Evolutionary conservation across 2,797 vertebrate genomes (phyloP).

Genomic region (Pseudopleuronectes americanus): DNA sequence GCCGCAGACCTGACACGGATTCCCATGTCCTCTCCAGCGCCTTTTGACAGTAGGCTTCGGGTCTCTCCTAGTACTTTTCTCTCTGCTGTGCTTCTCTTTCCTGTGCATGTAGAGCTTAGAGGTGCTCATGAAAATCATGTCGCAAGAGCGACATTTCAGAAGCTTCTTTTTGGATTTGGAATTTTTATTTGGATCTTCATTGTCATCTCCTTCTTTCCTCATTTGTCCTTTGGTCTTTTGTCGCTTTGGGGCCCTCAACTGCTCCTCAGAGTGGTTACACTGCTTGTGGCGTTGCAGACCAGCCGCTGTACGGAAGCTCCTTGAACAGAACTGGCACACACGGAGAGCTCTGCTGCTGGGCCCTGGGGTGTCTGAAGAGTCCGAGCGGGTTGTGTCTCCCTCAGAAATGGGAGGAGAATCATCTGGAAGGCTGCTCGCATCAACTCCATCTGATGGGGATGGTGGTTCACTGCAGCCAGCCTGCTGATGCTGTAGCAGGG

Average conservation of each 20-base stretch:
- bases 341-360: conserved; percentile 27
- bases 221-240: conserved; percentile 27
- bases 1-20: conserved; percentile 76
- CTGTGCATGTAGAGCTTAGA: conserved; percentile 77
- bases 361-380: conserved; percentile 53
- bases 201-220: neutral
- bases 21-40: conserved; percentile 40
- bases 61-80: conserved; percentile 47
- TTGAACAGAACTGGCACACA: conserved; percentile 63
- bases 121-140: conserved; percentile 77
- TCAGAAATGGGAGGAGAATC: conserved; percentile 59
- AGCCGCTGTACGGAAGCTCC: conserved; percentile 50
- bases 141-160: conserved; percentile 80
- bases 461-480: conserved; percentile 67
- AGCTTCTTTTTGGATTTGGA: conserved; percentile 43
- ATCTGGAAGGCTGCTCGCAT: conserved; percentile 39
- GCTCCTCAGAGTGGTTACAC: conserved; percentile 26
- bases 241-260: neutral
- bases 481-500: conserved; percentile 81
- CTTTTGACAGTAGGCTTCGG: conserved; percentile 27
- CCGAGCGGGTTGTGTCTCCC: conserved; percentile 49
- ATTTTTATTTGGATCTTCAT: neutral
- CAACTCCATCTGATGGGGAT: neutral
- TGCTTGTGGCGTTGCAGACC: conserved; percentile 65
- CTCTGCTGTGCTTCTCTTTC: conserved; percentile 79